A percentile compares a stretch with the other conserved stretches of the same genome.
Evolutionary conservation across 1,140 invertebrate species (phyloP).

Genomic region (Conopomorpha cramerella): DNA sequence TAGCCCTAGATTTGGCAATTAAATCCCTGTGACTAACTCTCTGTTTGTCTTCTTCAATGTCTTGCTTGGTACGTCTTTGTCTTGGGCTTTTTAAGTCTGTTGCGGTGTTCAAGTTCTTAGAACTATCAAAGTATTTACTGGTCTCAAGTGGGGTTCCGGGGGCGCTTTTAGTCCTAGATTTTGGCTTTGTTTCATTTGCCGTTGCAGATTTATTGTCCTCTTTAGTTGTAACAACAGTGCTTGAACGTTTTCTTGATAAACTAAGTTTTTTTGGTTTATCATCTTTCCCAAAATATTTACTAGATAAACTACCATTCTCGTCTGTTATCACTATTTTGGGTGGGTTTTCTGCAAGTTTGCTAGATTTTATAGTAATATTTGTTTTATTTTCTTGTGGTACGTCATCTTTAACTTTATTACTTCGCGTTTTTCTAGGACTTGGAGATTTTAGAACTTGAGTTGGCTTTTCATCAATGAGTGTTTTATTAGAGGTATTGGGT

Average conservation of each 20-base stretch:
- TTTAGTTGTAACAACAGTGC: constrained; percentile 11
- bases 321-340: constrained; percentile 14
- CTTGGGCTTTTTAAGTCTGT: constrained; percentile 7
- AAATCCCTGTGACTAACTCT: constrained; percentile 43
- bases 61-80: constrained; percentile 10
- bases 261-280: constrained; percentile 7
- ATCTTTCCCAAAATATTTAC: constrained; percentile 32
- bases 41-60: constrained; percentile 16
- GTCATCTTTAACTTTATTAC: neutral
- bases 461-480: no score
- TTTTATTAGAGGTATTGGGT: no score
- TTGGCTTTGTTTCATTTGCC: constrained; percentile 8
- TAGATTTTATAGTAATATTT: no score
- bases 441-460: constrained; percentile 10
- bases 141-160: constrained; percentile 17
- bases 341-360: neutral
- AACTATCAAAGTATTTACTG: constrained; percentile 36
- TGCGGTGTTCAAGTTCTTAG: constrained; percentile 8
- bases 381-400: neutral
- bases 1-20: constrained; percentile 19
- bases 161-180: constrained; percentile 29
- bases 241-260: constrained; percentile 25
- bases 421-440: neutral
- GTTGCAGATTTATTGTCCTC: constrained; percentile 7
- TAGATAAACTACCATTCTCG: constrained; percentile 18